Evolutionary conservation across 2,888 invertebrate species (phyloP).

Genomic region (Mesorhabditis belari): DNA sequence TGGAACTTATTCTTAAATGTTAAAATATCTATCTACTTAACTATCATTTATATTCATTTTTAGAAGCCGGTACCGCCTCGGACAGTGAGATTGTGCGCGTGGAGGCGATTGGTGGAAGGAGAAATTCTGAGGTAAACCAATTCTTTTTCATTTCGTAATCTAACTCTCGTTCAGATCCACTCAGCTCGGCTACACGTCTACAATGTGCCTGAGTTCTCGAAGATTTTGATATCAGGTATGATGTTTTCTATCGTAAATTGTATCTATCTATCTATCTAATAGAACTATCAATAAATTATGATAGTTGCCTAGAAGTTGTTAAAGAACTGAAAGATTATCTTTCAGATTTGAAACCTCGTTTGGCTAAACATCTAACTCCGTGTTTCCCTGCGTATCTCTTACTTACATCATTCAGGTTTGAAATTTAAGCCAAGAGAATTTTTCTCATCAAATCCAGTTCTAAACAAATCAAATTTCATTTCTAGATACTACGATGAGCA

Average conservation of each 20-base stretch:
- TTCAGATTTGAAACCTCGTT: constrained; percentile 56
- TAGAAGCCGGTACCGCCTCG: constrained; percentile 27
- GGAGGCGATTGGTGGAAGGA: constrained; percentile 19
- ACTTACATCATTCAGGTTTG: constrained; percentile 77
- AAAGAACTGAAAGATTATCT: not conserved
- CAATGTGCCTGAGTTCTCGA: constrained; percentile 45
- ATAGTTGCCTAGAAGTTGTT: too few relatives aligned
- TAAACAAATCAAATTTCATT: not conserved
- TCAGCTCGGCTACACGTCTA: constrained; percentile 44
- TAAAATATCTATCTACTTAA: not conserved
- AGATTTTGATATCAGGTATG: constrained; percentile 41
- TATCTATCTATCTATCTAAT: too few relatives aligned
- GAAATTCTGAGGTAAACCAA: constrained; percentile 11
- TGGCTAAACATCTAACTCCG: constrained; percentile 61
- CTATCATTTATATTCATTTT: constrained; percentile 3
- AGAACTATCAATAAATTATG: too few relatives aligned
- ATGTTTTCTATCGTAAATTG: constrained; percentile 3
- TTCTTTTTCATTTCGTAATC: too few relatives aligned
- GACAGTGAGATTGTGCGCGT: constrained; percentile 35
- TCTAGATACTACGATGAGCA: constrained; percentile 79
- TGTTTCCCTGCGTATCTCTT: constrained; percentile 89
- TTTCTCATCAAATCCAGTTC: constrained; percentile 50
- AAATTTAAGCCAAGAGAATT: not conserved
- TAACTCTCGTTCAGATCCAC: too few relatives aligned
- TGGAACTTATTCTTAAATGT: not conserved